Evolutionary conservation across 1,140 invertebrate species (phyloP).

Genomic region (Homarus americanus): DNA sequence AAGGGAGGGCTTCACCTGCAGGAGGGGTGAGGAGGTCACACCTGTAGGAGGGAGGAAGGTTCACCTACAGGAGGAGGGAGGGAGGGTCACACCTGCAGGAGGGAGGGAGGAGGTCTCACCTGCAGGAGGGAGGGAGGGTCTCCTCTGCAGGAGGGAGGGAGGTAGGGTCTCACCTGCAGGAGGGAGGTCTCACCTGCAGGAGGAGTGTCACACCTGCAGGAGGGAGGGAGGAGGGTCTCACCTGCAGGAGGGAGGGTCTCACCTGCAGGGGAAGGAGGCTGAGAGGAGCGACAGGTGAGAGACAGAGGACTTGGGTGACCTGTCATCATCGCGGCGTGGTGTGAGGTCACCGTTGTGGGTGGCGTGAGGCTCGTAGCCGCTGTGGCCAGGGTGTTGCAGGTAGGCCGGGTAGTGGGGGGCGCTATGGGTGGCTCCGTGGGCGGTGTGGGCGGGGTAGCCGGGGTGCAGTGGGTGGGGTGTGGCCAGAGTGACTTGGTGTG

Average conservation of each 20-base stretch:
- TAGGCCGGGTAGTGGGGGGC: conserved; percentile 16
- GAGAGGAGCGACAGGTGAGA: conserved; percentile 67
- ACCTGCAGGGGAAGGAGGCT: conserved; percentile 72
- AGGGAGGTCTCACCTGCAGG: neutral
- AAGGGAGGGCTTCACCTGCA: conserved; percentile 16
- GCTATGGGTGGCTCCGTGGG: conserved; percentile 1
- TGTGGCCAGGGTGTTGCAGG: neutral
- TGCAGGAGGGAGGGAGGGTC: neutral
- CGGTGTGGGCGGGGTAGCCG: neutral
- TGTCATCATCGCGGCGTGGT: conserved; percentile 58
- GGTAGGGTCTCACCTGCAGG: neutral
- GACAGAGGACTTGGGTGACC: conserved; percentile 66
- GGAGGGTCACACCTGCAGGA: too few relatives aligned
- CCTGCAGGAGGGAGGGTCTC: neutral
- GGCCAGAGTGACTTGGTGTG: conserved; percentile 6
- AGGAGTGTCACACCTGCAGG: neutral
- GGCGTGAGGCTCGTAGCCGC: conserved; percentile 21
- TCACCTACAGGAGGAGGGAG: neutral
- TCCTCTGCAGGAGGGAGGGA: neutral
- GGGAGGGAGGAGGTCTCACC: neutral
- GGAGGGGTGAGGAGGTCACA: neutral
- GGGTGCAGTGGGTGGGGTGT: neutral
- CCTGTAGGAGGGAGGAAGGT: neutral
- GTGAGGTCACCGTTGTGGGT: conserved; percentile 55
- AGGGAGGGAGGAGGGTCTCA: neutral